Evolutionary conservation across 2,888 invertebrate species (phyloP), one percentile per base, ranked within the genome.

Genomic region (Mythimna loreyi): DNA sequence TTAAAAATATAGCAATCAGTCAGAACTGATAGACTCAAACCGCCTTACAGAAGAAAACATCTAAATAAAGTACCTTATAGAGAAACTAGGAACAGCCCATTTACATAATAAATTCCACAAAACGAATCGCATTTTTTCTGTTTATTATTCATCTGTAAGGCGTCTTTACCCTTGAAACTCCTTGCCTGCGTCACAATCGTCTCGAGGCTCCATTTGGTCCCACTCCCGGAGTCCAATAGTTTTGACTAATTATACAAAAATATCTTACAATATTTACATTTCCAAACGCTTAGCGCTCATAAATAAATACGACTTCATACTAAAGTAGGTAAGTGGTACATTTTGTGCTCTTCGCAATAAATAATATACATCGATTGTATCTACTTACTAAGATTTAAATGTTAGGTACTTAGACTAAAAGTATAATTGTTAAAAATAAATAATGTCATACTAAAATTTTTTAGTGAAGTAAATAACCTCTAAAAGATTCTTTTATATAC

Each of bases 191-290:
- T 30, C 50, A 58, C 25, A 25, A 25, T 58, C n/a, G 4, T 43
- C 11, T 47, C 43, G 8, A 69, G 25, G 16, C 50, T 58, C 60
- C 8, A n/a, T 62, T 84, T 82, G 85, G 83, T 85, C 85, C 83
- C 83, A 72, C 59, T 56, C 70, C 72, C 21, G 43, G 57, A 72
- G 68, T 58, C 72, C 67, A 80, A 67, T 53, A 80, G 69, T 72
- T 67, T 55, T 74, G 67, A 75, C 75, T 62, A 75, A 71, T 67
- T 56, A 75, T 81, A 73, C 50, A 85, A 78, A 73, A 83, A 76
- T 83, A 83, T 75, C 43, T 67, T 81, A 83, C 79, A 85, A 67
- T 85, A 85, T 84, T 74, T 83, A 83, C 85, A 83, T 63, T 11
- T 57, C 33, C 33, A 62, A 67, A 55, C 81, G 81, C 69, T 83